Evolutionary conservation across 2,888 invertebrate species (phyloP).

Genomic region (Trissolcus japonicus): DNA sequence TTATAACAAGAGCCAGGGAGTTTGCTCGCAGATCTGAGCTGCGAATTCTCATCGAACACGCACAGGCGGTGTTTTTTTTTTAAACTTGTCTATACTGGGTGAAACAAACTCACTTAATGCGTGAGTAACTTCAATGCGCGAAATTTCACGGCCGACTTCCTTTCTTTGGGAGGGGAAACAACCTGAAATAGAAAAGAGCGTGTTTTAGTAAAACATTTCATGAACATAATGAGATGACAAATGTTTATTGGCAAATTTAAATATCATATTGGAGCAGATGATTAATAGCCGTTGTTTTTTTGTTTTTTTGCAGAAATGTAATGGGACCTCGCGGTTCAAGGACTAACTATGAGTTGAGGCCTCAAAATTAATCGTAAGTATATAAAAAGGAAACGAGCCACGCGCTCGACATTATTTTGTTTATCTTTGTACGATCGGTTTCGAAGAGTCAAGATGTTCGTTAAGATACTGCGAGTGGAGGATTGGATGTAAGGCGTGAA

Average conservation of each 20-base stretch:
- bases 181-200: too few relatives aligned
- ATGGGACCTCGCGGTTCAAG: conserved; percentile 70
- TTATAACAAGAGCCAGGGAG: neutral
- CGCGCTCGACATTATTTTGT: neutral
- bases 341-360: conserved; percentile 74
- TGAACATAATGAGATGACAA: too few relatives aligned
- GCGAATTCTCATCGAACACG: conserved; percentile 21
- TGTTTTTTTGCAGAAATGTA: conserved; percentile 69
- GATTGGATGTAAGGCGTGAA: too few relatives aligned
- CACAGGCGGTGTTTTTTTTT: conserved; percentile 5
- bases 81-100: conserved; percentile 16
- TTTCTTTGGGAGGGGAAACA: neutral
- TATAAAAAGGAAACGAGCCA: neutral
- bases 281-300: conserved; percentile 20
- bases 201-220: too few relatives aligned
- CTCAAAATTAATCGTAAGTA: conserved; percentile 74
- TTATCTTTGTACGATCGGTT: neutral
- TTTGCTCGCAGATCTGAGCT: neutral
- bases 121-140: conserved; percentile 28
- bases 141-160: conserved; percentile 36
- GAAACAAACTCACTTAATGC: conserved; percentile 3
- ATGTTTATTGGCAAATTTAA: too few relatives aligned
- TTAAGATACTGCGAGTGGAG: neutral
- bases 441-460: neutral
- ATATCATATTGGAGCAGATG: neutral